Evolutionary conservation across 1,140 invertebrate species (phyloP), one percentile per base, ranked within the genome.

Genomic region (Drosophila subobscura): DNA sequence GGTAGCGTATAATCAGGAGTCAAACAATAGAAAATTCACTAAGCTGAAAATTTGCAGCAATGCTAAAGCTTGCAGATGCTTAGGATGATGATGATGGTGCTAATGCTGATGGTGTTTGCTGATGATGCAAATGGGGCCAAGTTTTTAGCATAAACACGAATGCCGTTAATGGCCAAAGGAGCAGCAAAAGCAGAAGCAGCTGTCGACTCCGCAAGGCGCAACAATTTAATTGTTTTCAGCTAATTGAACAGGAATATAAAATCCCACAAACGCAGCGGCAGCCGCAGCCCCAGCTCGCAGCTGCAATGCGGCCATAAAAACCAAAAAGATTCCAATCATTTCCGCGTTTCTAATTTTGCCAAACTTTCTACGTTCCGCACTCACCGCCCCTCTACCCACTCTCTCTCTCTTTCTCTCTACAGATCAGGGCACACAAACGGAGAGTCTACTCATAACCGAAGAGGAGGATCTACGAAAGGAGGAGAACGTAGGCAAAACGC

Each of bases 391-490:
- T n/a, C n/a, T n/a, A n/a, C n/a, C n/a, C n/a, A n/a, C n/a, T 49
- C 12, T 61, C n/a, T 50, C 3, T 20, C 40, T 54, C 20, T n/a
- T 14, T 41, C 10, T 10, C 12, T 29, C 41, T 73, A 16, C 61
- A 91, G 89, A 91, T 78, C 89, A 91, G 55, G 89, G 81, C 60
- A 91, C 89, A 16, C 89, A 91, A 77, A 91, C 89, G 25, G 89
- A 91, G 33, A 45, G 73, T 37, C 53, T 91, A 55, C 68, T 90
- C 37, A 91, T 91, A 57, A 91, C 89, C 12, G 89, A 91, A 65
- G 67, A 78, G 37, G 66, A 50, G 42, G n/a, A 53, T 45, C 5
- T 25, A n/a, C 14, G 20, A 1, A 37, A 12, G 16, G 46, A 53
- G 10, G 33, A 67, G n/a, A 66, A 7, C 14, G 59, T 68, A 23